Evolutionary conservation across 2,797 vertebrate genomes (phyloP).

Genomic region (Lagodon rhomboides): DNA sequence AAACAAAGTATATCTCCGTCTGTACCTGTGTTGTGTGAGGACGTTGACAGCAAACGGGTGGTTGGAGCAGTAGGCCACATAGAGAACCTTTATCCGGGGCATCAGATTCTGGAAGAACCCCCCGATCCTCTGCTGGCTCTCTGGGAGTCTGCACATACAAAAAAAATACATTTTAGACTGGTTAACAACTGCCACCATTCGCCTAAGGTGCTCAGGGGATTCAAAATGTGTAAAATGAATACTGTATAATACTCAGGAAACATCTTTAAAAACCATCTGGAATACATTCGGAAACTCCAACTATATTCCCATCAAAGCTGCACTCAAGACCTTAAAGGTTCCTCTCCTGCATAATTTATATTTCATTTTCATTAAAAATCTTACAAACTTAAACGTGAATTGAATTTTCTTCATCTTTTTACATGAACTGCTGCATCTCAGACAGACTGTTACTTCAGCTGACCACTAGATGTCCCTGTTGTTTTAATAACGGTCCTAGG

Average conservation of each 20-base stretch:
- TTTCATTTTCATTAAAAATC: not conserved
- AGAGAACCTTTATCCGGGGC: conserved; percentile 92
- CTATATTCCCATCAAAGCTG: not conserved
- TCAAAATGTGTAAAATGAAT: not conserved
- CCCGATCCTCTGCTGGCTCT: conserved; percentile 95
- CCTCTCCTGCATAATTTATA: not conserved
- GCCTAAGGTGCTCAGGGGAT: not conserved
- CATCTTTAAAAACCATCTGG: not conserved
- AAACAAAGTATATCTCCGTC: not conserved
- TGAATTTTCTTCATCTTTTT: not conserved
- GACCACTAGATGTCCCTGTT: conserved; percentile 67
- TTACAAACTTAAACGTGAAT: not conserved
- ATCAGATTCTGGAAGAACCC: conserved; percentile 94
- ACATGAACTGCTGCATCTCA: not conserved
- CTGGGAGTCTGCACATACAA: conserved; percentile 88
- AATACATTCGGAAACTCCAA: not conserved
- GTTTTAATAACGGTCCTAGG: not conserved
- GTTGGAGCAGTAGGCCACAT: conserved; percentile 94
- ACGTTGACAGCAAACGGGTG: conserved; percentile 95
- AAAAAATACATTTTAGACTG: not conserved
- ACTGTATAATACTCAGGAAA: too few species aligned
- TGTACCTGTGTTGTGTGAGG: conserved; percentile 95
- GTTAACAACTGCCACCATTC: not conserved
- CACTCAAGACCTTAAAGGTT: not conserved
- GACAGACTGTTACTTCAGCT: not conserved